Evolutionary conservation across 2,797 vertebrate species (phyloP).

Genomic region (Scolopax bukidnonensis): DNA sequence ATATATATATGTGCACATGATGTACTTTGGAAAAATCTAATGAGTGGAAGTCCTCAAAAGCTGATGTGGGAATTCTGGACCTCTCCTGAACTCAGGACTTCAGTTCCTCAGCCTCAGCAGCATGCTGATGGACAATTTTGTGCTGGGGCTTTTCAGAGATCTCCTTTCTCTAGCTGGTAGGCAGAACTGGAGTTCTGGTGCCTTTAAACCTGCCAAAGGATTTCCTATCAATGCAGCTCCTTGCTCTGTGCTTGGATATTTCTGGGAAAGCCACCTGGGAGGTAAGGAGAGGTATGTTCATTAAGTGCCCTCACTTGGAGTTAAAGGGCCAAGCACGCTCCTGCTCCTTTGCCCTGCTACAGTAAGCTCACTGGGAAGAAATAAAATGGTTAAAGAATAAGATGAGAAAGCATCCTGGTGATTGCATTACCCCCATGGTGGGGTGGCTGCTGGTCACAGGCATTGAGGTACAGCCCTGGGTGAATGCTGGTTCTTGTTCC

Average conservation of each 20-base stretch:
- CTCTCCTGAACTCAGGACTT: not conserved
- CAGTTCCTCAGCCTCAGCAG: not conserved
- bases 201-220: not conserved
- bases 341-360: not conserved
- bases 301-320: not conserved
- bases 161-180: not conserved
- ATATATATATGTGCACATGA: not conserved
- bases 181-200: not conserved
- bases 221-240: not conserved
- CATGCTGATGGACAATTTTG: not conserved
- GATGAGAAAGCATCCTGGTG: not conserved
- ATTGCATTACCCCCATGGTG: not conserved
- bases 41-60: not conserved
- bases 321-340: not conserved
- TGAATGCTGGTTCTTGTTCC: not conserved
- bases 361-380: not conserved
- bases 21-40: not conserved
- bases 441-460: not conserved
- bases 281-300: not conserved
- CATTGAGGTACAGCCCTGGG: not conserved
- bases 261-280: not conserved
- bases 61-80: not conserved
- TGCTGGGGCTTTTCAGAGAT: not conserved
- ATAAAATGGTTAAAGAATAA: not conserved
- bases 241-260: not conserved